Conservation (phyloP, 2,113 vertebrate genomes). For the Leptodactylus fuscus region DNA sequence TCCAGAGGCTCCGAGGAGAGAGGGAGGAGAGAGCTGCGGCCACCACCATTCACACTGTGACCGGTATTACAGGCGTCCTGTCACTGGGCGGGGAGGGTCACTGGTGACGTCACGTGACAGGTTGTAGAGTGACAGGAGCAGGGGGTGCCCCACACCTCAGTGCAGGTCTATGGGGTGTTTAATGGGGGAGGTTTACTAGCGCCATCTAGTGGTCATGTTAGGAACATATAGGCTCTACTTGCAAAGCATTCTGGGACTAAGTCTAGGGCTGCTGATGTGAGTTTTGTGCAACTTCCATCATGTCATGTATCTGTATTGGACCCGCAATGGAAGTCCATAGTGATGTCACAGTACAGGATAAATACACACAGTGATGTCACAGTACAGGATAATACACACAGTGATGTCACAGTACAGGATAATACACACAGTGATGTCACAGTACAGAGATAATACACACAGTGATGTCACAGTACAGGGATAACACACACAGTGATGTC, state of each 20-base stretch:
- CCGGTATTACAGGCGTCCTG: not conserved
- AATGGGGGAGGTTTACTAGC: not conserved
- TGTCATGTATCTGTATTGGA: no score
- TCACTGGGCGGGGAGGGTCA: not conserved
- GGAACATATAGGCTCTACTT: not conserved
- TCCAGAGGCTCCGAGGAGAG: not conserved
- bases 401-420: no score
- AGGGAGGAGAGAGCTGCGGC: not conserved
- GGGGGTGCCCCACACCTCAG: not conserved
- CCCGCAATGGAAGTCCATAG: no score
- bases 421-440: no score
- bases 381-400: no score
- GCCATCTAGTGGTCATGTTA: not conserved
- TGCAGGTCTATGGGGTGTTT: not conserved
- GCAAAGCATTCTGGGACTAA: not conserved
- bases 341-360: no score
- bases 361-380: no score
- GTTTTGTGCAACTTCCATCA: no score
- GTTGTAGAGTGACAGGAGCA: not conserved
- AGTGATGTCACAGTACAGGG: no score
- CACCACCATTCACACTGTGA: not conserved
- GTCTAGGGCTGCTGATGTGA: no score
- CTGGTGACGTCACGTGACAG: slow-evolving; percentile 16
- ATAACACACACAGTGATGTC: no score
- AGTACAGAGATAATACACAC: no score